phyloP scores from a whole-genome alignment of 2,888 invertebrate genomes.

The Thysanoteuthis rhombus region DNA sequence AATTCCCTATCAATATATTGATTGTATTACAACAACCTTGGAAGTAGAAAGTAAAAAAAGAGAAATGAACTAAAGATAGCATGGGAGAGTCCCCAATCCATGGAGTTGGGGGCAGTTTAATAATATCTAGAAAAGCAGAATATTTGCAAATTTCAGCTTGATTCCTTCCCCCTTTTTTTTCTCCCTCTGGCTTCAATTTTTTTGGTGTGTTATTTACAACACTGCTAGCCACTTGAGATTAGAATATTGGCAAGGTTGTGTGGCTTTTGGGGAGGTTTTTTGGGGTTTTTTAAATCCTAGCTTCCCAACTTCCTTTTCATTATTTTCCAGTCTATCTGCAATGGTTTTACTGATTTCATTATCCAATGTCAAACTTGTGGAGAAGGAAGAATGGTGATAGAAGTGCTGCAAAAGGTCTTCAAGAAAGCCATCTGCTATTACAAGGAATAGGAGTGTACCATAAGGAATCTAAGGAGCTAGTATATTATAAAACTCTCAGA shows the following conservation, averaged over 20 bases:
- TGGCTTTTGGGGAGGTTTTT: not conserved
- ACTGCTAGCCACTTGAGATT: not conserved
- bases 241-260: not conserved
- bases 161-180: not conserved
- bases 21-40: not conserved
- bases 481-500: not conserved
- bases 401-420: not conserved
- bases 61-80: not conserved
- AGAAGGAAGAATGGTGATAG: not conserved
- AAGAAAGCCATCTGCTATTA: not conserved
- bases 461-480: not conserved
- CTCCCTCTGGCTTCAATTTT: not conserved
- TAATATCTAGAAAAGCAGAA: slow-evolving; percentile 1
- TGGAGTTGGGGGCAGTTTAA: not conserved
- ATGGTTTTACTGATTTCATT: not conserved
- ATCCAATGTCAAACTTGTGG: not conserved
- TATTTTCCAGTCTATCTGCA: slow-evolving; percentile 12
- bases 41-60: not conserved
- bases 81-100: not conserved
- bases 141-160: not conserved
- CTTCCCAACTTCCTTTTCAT: not conserved
- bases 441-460: not conserved
- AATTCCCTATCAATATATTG: not conserved
- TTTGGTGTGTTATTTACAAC: not conserved
- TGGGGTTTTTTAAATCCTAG: not conserved